These are phyloP conservation scores for Rhea pennata DNA, from an alignment of 2,113 vertebrate species.

Conservation along the genomic window DNA sequence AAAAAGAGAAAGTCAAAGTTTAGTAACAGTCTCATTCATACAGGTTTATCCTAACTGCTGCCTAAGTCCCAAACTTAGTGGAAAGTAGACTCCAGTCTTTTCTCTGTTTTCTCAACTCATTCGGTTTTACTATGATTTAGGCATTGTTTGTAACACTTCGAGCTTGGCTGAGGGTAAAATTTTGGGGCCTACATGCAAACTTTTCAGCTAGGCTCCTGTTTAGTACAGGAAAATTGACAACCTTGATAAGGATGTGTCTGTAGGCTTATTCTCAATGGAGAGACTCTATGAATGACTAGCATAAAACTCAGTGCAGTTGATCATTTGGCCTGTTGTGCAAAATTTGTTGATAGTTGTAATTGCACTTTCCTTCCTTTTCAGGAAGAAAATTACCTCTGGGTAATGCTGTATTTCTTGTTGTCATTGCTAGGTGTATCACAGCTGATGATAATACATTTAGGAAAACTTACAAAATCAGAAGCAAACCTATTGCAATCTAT, in stretches of 20 bases:
- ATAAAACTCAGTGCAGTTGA: background rate
- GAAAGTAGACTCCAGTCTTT: background rate
- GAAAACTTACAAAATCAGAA: background rate
- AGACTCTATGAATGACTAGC: background rate
- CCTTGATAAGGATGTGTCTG: background rate
- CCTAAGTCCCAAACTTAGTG: background rate
- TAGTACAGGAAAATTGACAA: background rate
- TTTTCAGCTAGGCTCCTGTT: background rate
- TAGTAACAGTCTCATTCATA: background rate
- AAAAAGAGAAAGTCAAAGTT: background rate
- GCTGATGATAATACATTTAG: background rate
- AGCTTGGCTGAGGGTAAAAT: background rate
- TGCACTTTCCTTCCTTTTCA: background rate
- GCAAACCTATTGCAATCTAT: background rate
- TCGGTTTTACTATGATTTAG: background rate
- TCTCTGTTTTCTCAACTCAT: background rate
- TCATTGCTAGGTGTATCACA: background rate
- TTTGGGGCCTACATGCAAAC: background rate
- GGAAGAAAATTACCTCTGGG: no score
- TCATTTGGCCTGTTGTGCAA: background rate
- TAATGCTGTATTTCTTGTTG: background rate
- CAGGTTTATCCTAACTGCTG: background rate
- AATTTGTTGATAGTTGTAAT: background rate
- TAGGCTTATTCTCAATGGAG: background rate
- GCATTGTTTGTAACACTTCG: background rate